Base-by-base conservation (phyloP, 2,797 vertebrate genomes). In the Calcarius lapponicus region DNA sequence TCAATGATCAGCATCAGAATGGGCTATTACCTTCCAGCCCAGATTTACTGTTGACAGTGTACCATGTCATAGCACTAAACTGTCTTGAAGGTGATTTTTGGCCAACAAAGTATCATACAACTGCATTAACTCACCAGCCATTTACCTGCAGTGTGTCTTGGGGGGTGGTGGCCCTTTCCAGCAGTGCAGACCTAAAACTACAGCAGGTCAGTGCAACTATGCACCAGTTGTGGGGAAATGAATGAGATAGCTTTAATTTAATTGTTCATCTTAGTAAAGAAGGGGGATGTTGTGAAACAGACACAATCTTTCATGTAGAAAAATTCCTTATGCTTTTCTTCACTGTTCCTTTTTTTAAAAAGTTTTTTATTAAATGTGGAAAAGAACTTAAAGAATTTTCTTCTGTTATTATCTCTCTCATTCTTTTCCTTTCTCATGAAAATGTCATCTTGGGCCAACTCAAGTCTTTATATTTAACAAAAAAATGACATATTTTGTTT, bases 1-100 rank as follows among this genome's bases (percentile, higher is more conserved):
- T 86, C 89, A 78, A 6, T 45, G 89, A 94, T 93, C 81, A 84
- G 80, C 82, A 70, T 29, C 0, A 1, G 82, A 86, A 94, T 73
- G 65, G 79, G 73, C 82, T 91, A 78, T 93, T 95, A 82, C 78
- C 57, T 89, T 62, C 53, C 54, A 86, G 79, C 36, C 36, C 76
- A 90, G 92, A 92, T 92, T 90, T 96, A 92, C 72, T 90, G 93
- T 80, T 93, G 93, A 95, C 42, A 24, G 13, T 0, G 7, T 62
- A 92, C 72, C 58, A 78, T 88, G 72, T 84, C 73, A 86, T 86
- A n/a, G 40, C 40, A 90, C 89, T 83, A 56, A 94, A 62, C 80
- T 97, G 82, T 86, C 85, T 90, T 80, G 75, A 92, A 95, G 65
- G 91, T 91, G 91, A 91, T 92, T 94, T 94, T 91, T 96, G 89